phyloP scores from a whole-genome alignment of 2,113 vertebrate genomes.

The Muntiacus muntjak region DNA sequence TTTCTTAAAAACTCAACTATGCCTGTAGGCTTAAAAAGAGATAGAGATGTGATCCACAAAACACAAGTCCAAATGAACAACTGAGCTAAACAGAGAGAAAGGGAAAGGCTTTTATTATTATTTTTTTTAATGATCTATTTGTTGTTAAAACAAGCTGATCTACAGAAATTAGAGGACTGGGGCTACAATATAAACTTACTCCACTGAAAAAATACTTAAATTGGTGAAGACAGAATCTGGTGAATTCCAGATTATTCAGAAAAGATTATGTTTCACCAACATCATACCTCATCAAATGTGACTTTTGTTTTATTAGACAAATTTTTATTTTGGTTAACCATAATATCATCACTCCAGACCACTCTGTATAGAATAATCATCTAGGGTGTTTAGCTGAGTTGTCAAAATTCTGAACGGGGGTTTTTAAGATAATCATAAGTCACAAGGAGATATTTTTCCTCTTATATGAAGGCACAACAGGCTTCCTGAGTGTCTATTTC shows the following conservation, averaged over 20 bases:
- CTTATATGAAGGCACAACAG: background rate
- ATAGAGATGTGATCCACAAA: background rate
- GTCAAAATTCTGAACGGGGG: background rate
- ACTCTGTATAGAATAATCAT: background rate
- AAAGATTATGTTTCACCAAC: background rate
- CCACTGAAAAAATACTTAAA: background rate
- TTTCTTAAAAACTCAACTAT: background rate
- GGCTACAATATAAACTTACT: background rate
- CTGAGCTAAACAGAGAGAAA: background rate
- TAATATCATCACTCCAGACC: background rate
- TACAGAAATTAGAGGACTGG: background rate
- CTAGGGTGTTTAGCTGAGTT: background rate
- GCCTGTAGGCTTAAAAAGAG: background rate
- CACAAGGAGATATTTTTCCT: background rate
- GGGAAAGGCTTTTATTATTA: fast-evolving
- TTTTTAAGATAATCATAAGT: background rate
- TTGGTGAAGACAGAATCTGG: background rate
- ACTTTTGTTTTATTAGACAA: background rate
- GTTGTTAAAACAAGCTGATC: background rate
- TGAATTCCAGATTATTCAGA: background rate
- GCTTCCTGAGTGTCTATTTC: background rate
- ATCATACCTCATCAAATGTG: background rate
- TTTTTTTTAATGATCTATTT: background rate
- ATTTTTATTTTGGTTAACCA: background rate
- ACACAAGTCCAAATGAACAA: background rate